A percentile compares a stretch with the other conserved stretches of the same genome.
Conservation (phyloP, 1,140 invertebrate species). For the Neotoxoptera formosana region DNA sequence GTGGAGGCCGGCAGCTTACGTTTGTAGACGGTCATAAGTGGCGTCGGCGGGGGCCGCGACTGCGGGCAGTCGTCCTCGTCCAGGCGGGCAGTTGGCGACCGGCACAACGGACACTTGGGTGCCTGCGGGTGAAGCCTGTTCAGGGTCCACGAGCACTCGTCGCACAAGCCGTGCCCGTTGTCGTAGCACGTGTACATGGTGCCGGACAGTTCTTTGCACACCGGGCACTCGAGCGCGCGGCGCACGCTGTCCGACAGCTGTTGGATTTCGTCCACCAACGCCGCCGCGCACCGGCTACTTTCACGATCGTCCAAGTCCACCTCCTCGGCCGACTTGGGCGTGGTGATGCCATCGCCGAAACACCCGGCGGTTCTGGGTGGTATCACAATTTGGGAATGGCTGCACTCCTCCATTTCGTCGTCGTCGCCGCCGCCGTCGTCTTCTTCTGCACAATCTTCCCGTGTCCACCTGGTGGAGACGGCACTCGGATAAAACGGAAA, state of each 20-base stretch:
- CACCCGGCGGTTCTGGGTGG: too few relatives aligned
- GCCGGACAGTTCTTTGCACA: slow-evolving; percentile 11
- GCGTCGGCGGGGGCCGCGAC: not conserved
- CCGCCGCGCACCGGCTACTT: not conserved
- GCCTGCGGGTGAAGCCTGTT: not conserved
- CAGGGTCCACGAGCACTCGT: not conserved
- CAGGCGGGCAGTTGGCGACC: not conserved
- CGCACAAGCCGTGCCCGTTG: slow-evolving; percentile 6
- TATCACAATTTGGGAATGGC: too few relatives aligned
- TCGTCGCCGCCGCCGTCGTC: not conserved
- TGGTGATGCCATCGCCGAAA: not conserved
- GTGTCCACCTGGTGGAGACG: not conserved
- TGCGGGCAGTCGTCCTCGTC: not conserved
- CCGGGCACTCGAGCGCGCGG: slow-evolving; percentile 26
- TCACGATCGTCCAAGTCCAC: not conserved
- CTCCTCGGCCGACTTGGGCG: not conserved
- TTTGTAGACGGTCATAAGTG: not conserved
- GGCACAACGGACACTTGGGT: slow-evolving; percentile 21
- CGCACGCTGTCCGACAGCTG: slow-evolving; percentile 10
- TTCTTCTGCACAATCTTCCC: too few relatives aligned
- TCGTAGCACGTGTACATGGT: not conserved
- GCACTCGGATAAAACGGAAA: not conserved
- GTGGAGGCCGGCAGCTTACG: too few relatives aligned
- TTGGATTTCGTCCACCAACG: not conserved
- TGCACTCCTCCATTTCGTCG: not conserved